phyloP scores from a whole-genome alignment of 2,113 vertebrate species.

The Pelusios castaneus region DNA sequence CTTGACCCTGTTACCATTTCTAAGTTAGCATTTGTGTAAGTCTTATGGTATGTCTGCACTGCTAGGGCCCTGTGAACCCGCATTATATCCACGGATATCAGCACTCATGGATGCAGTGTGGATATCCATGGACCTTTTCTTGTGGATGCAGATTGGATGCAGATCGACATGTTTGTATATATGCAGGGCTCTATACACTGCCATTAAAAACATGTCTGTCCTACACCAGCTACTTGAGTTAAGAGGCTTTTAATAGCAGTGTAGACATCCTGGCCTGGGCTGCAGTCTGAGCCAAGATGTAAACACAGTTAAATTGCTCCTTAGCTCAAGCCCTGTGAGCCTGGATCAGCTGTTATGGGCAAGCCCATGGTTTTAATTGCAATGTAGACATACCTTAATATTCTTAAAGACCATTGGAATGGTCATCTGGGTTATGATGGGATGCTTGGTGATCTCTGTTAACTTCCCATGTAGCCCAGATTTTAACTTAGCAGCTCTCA shows the following conservation, averaged over 20 bases:
- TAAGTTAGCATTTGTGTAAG: not conserved
- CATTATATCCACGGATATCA: no score
- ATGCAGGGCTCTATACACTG: not conserved
- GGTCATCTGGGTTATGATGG: not conserved
- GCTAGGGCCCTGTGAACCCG: not conserved
- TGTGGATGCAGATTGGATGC: no score
- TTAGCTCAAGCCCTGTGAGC: not conserved
- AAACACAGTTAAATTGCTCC: not conserved
- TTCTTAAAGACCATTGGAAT: not conserved
- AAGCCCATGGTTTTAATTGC: not conserved
- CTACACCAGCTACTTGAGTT: not conserved
- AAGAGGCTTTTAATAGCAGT: not conserved
- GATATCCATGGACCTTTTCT: no score
- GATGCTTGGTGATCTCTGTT: not conserved
- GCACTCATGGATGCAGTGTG: no score
- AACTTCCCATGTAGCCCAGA: not conserved
- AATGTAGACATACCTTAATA: not conserved
- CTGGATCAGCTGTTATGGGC: accelerated
- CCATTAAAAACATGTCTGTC: not conserved
- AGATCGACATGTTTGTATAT: no score
- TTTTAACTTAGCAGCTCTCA: not conserved
- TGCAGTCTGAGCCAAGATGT: not conserved
- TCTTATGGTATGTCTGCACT: not conserved
- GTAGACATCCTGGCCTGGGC: not conserved
- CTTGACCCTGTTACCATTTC: not conserved